These are phyloP conservation scores for Eclectus roratus DNA, from an alignment of 2,113 vertebrate genomes.

Conservation along the genomic window DNA sequence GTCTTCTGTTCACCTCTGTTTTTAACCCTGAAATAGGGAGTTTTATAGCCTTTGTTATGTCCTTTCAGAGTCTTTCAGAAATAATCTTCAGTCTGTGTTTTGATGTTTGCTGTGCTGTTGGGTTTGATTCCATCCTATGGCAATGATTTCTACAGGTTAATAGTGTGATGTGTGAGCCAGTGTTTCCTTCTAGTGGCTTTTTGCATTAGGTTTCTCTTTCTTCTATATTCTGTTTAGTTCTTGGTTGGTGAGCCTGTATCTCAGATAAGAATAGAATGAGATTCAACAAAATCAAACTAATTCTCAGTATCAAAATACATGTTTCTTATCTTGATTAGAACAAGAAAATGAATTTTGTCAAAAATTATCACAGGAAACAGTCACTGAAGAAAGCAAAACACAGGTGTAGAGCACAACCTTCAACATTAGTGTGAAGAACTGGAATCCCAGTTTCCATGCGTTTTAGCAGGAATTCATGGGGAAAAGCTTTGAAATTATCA, in stretches of 20 bases:
- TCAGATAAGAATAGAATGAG: not conserved
- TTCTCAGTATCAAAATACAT: not conserved
- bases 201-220: not conserved
- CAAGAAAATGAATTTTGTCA: not conserved
- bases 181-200: not conserved
- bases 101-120: not conserved
- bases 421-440: not conserved
- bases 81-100: not conserved
- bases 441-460: not conserved
- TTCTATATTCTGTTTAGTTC: not conserved
- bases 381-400: not conserved
- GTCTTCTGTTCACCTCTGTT: not conserved
- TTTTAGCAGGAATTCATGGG: not conserved
- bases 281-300: not conserved
- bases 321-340: not conserved
- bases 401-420: not conserved
- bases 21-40: not conserved
- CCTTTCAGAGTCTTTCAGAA: not conserved
- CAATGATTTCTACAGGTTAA: not conserved
- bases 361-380: not conserved
- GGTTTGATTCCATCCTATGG: not conserved
- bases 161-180: not conserved
- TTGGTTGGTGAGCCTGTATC: not conserved
- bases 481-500: not conserved
- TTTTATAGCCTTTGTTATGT: not conserved